Base-by-base conservation (phyloP, 2,888 invertebrate genomes). In the Meloe dianella region DNA sequence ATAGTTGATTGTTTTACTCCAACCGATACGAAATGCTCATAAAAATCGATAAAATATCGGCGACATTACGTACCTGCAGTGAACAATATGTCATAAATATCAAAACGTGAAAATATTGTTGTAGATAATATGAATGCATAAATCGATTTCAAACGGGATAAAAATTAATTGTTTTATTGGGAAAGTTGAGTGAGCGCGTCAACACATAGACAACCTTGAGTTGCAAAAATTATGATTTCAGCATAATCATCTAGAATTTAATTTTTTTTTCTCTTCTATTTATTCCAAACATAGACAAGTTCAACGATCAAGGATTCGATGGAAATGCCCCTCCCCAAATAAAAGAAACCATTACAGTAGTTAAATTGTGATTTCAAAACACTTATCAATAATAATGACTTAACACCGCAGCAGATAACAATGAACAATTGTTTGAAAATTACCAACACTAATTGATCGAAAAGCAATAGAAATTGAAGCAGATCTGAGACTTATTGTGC, bases 191-290 rank as follows among this genome's bases (percentile, higher is more conserved):
- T 3, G 10, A 12, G 17, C 41, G 17, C 41, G 41, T 41, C n/a
- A 54, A 54, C 24, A 24, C 54, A 54, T 54, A 54, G 54, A 54
- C 54, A 54, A 54, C 54, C 54, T 54, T 54, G 54, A 10, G 5
- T 54, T 54, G 5, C 17, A 41, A 41, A 41, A 41, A 17, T 10
- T 41, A 41, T 8, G 17, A 17, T 41, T 41, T 17, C 41, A 41
- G 41, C 17, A 7, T 17, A 17, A 17, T 41, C 17, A 41, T 41
- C 41, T 8, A 41, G 41, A 14, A 10, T 35, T 35, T 12, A 12
- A 35, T 35, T 35, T 12, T 35, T 35, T 35, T 35, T 14, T 41
- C 17, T 17, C 3, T 6, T 41, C 8, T 17, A 17, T 41, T 2
- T 2, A 41, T 41, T 3, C 20, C 20, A 47, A 47, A 22, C 10